Conservation (phyloP, 2,888 invertebrate genomes). For the Diaprepes abbreviatus region DNA sequence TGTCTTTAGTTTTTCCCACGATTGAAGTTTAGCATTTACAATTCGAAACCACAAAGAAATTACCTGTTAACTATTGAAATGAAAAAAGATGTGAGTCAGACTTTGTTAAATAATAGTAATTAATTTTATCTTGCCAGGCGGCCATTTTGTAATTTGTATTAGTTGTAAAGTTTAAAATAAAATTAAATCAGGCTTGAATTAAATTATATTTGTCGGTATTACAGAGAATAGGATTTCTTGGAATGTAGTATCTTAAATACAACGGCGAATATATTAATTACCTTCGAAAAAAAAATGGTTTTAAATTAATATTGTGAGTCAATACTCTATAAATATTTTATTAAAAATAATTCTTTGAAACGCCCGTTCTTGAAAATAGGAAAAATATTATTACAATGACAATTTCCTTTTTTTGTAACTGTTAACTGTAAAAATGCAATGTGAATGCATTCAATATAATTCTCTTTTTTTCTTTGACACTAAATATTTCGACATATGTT, state of each 20-base stretch:
- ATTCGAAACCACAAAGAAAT: conserved; percentile 19
- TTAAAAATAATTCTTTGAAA: too few species aligned
- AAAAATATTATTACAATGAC: too few species aligned
- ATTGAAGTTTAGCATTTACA: conserved; percentile 11
- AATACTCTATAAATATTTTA: too few species aligned
- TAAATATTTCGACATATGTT: too few species aligned
- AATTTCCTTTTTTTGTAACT: too few species aligned
- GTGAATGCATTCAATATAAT: too few species aligned
- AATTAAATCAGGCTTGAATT: conserved; percentile 4
- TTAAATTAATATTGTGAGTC: conserved; percentile 1
- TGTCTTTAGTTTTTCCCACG: conserved; percentile 23
- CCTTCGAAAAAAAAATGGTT: neutral
- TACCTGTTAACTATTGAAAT: conserved; percentile 7
- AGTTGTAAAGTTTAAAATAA: conserved; percentile 4
- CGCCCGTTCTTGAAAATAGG: too few species aligned
- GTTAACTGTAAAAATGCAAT: too few species aligned
- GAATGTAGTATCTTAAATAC: neutral
- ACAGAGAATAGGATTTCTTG: neutral
- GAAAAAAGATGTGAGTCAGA: conserved; percentile 24
- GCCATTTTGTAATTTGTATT: conserved; percentile 23
- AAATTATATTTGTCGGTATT: conserved; percentile 1
- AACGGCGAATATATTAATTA: neutral
- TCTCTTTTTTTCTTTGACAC: too few species aligned
- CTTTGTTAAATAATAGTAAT: conserved; percentile 21
- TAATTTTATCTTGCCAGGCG: conserved; percentile 7